Evolutionary conservation across 2,797 vertebrate species (phyloP), one percentile per base, ranked within the genome.

Genomic region (Melanotaenia pygmaea): DNA sequence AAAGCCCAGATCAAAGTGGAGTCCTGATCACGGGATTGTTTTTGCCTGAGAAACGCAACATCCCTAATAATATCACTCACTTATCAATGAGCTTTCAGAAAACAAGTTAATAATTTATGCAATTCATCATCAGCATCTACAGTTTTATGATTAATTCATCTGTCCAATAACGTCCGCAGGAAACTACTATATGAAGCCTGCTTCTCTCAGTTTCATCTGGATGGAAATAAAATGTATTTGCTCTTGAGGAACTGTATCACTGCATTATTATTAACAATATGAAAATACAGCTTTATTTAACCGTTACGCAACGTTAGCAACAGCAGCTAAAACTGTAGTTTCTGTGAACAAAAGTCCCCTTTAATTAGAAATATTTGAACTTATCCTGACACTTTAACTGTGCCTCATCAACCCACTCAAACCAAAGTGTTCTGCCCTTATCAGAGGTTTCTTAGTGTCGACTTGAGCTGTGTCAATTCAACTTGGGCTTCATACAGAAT

Each of bases 401-500:
- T 16, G 35, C 57, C 74, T 74, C 74, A 79, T 74, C 67, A 76
- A 85, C 30, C 26, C 70, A 59, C 80, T 80, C 59, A 18, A 53
- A 64, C 75, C 77, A 26, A 26, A 76, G 76, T 59, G 62, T 71
- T 67, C 67, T 62, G 56, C 38, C 77, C 59, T 76, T 72, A 84
- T 84, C 79, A 5, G 37, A 73, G 77, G 72, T 61, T 87, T 75
- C 62, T 64, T 20, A 56, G 66, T 53, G 70, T 63, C 37, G 24
- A 70, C 68, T 74, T 57, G 67, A 85, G 76, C 67, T 32, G 66
- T 76, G 81, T 75, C 76, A 76, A 74, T 74, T 86, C 88, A 70
- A 72, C 85, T 76, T 72, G 64, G 78, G 71, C 82, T 89, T 87
- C 72, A 74, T 43, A 43, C 56, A 78, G 68, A 76, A 83, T 85